These are phyloP conservation scores for Nipponacmea schrenckii DNA, from an alignment of 2,888 invertebrate genomes.

Conservation along the genomic window DNA sequence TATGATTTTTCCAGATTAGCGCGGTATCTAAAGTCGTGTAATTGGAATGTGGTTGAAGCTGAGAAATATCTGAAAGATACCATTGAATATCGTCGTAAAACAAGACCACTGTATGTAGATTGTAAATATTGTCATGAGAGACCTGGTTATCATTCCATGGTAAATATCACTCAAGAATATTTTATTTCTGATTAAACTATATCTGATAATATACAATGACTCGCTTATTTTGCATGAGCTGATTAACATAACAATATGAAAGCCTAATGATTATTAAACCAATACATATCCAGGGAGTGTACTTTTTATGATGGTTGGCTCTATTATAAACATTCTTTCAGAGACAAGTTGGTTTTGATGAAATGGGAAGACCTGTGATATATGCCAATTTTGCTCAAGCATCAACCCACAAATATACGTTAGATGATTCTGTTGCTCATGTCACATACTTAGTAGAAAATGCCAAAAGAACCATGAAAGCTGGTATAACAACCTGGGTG, in stretches of 20 bases:
- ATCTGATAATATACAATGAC: no score
- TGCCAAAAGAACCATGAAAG: constrained; percentile 56
- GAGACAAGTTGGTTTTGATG: constrained; percentile 65
- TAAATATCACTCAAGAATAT: constrained; percentile 26
- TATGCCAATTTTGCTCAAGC: constrained; percentile 64
- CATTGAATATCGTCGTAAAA: constrained; percentile 58
- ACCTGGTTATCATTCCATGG: constrained; percentile 65
- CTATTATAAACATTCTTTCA: constrained; percentile 30
- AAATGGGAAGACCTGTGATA: constrained; percentile 60
- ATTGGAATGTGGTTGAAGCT: constrained; percentile 60
- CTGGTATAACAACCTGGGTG: constrained; percentile 58
- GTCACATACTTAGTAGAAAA: constrained; percentile 63
- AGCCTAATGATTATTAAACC: no score
- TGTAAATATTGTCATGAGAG: constrained; percentile 61
- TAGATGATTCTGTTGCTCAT: constrained; percentile 61
- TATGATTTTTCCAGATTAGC: constrained; percentile 42
- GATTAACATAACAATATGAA: no score
- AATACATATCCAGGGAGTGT: no score
- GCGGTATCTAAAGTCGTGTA: constrained; percentile 59
- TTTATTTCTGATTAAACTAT: background rate
- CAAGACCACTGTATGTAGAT: constrained; percentile 51
- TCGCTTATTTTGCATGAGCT: no score
- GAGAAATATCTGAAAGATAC: constrained; percentile 56
- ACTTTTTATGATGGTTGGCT: no score
- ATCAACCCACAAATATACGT: constrained; percentile 45